Percentiles rank a stretch among this genome's conserved stretches.
Conservation (phyloP, 2,113 vertebrate genomes). For the Atrichornis clamosus region DNA sequence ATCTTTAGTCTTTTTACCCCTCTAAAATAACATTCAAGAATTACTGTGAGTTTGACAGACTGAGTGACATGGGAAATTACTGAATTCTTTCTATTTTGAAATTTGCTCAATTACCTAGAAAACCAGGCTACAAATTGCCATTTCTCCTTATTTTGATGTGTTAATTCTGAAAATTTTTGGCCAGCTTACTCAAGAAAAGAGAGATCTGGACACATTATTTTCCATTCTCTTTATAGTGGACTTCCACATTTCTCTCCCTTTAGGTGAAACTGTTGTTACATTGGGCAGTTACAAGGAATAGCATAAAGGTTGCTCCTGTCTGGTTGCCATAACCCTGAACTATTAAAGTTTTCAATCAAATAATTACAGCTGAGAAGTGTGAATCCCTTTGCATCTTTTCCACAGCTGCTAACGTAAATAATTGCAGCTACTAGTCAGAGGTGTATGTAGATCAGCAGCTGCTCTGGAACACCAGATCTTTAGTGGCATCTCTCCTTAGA, state of each 20-base stretch:
- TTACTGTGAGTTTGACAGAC: not conserved
- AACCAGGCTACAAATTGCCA: not conserved
- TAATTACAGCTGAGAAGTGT: not conserved
- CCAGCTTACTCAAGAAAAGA: not conserved
- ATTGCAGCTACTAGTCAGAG: not conserved
- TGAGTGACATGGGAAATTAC: not conserved
- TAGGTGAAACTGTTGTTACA: not conserved
- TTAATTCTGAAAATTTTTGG: not conserved
- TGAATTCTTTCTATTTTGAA: not conserved
- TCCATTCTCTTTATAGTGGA: not conserved
- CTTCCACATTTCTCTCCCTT: not conserved
- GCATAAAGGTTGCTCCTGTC: not conserved
- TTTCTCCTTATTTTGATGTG: not conserved
- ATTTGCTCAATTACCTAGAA: not conserved
- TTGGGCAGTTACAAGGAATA: not conserved
- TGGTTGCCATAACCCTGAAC: not conserved
- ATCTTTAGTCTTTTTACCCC: not conserved
- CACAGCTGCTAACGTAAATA: not conserved
- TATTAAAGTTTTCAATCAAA: no score
- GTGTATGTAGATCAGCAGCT: not conserved
- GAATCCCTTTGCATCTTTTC: not conserved
- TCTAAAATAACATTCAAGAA: not conserved
- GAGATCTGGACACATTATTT: not conserved
- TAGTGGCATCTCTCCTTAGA: not conserved
- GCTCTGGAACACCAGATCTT: not conserved